A percentile compares a stretch with the other conserved stretches of the same genome.
phyloP scores from a whole-genome alignment of 2,888 invertebrate genomes.

The Mesochorus sp. region DNA sequence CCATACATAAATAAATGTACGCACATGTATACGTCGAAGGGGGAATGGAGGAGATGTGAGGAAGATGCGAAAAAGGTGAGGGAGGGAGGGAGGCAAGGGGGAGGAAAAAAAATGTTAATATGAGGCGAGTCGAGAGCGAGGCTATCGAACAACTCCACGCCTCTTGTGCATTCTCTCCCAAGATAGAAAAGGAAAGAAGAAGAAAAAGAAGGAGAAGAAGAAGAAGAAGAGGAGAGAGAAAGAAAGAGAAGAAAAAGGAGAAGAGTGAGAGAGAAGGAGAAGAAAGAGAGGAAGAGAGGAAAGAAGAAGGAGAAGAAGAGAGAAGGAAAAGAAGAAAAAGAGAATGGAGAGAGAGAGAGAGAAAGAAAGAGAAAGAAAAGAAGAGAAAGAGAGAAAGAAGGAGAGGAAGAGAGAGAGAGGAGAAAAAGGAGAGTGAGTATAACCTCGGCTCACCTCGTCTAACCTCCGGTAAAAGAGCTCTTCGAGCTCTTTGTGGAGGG shows the following conservation, averaged over 20 bases:
- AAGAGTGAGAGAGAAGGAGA: constrained; percentile 9
- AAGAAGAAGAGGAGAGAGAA: neutral
- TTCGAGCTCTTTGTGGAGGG: constrained; percentile 8
- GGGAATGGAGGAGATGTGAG: neutral
- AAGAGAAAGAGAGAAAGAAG: constrained; percentile 13
- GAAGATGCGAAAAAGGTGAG: too few species aligned
- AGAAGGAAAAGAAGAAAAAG: neutral
- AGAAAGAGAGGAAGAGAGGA: constrained; percentile 35
- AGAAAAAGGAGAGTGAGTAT: constrained; percentile 63
- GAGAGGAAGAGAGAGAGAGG: neutral
- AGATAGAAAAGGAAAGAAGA: neutral
- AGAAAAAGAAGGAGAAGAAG: neutral
- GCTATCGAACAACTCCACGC: too few species aligned
- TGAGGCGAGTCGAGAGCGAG: too few species aligned
- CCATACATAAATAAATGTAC: too few species aligned
- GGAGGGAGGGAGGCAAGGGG: too few species aligned
- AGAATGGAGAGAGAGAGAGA: neutral
- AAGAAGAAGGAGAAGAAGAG: neutral
- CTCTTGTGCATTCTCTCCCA: too few species aligned
- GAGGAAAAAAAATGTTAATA: too few species aligned
- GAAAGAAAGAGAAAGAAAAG: neutral
- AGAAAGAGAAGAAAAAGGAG: constrained; percentile 3
- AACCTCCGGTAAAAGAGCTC: constrained; percentile 71
- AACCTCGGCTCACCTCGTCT: constrained; percentile 76
- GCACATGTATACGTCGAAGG: neutral